Base-by-base conservation (phyloP, 2,113 vertebrate genomes). In the Eira barbara region DNA sequence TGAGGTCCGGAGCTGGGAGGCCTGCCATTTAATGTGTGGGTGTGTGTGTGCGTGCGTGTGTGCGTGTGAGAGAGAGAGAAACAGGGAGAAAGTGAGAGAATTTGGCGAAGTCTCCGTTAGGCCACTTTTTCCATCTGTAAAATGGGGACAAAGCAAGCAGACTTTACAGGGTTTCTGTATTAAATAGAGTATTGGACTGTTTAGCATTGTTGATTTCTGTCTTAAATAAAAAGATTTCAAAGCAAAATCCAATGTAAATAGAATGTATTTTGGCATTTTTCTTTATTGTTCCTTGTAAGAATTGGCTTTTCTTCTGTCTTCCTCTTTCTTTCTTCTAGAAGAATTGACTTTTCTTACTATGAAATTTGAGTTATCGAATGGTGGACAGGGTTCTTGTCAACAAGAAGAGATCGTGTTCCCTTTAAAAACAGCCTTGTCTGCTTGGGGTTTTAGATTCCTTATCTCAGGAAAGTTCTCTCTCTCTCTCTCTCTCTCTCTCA, bases 381-480 rank as follows among this genome's bases (percentile, higher is more conserved):
- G 47, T 86, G 27, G 47, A 36, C 42, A 82, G 29, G 82, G 83
- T 81, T 89, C 47, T 94, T 94, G 29, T 95, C 31, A 29, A 91
- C 25, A 42, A 27, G 49, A 78, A 91, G 74, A 96, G 52, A 80
- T 80, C 36, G 21, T 76, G 47, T 78, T 94, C 25, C 21, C 4
- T 96, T 94, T 83, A 73, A 83, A 71, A 96, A 71, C 14, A 86
- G 31, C 20, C 29, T 79, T 65, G 34, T 93, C 36, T 95, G 29
- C 13, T 67, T 69, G 39, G 11, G 15, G 6, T 79, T 91, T 61
- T 65, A 93, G 76, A 42, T 81, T 84, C 9, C 6, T 85, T 91
- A 83, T 52, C 67, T 87, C 25, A 84, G 84, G 42, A 89, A 76
- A 65, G 49, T 52, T 52, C 49, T 52, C 49, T 52, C 14, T 52